Conservation (phyloP, 1,140 invertebrate species). For the Sycophaga agraensis region DNA sequence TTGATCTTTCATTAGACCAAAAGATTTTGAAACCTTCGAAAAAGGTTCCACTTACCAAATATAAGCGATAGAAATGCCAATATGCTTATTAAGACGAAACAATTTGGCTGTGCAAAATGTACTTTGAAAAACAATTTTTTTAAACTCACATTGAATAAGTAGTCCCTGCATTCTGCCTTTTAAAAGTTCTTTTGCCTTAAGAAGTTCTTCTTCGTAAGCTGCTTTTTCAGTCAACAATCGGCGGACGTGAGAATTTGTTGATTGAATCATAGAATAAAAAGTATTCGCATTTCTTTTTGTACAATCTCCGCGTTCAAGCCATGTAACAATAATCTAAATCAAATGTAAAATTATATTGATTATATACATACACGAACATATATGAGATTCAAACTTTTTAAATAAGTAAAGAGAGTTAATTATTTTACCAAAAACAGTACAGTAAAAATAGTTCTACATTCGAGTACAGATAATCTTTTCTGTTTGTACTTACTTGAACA, state of each 20-base stretch:
- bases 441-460: not conserved
- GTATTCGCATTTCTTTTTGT: slow-evolving; percentile 83
- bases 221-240: slow-evolving; percentile 81
- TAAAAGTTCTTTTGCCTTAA: slow-evolving; percentile 76
- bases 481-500: slow-evolving; percentile 61
- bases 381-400: too few species aligned
- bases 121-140: slow-evolving; percentile 29
- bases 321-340: slow-evolving; percentile 75
- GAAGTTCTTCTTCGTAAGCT: slow-evolving; percentile 82
- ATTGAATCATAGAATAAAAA: slow-evolving; percentile 94
- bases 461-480: too few species aligned
- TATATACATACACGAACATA: too few species aligned
- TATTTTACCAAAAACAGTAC: too few species aligned
- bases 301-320: slow-evolving; percentile 91
- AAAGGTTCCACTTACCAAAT: slow-evolving; percentile 47
- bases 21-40: slow-evolving; percentile 16
- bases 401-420: not conserved
- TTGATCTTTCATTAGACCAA: not conserved
- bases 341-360: not conserved
- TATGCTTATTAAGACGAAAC: slow-evolving; percentile 39
- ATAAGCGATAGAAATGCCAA: slow-evolving; percentile 44
- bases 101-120: slow-evolving; percentile 22
- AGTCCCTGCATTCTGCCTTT: slow-evolving; percentile 79
- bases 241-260: slow-evolving; percentile 86
- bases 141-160: slow-evolving; percentile 80